phyloP scores from a whole-genome alignment of 2,797 vertebrate genomes.

The Pogonophryne albipinna region DNA sequence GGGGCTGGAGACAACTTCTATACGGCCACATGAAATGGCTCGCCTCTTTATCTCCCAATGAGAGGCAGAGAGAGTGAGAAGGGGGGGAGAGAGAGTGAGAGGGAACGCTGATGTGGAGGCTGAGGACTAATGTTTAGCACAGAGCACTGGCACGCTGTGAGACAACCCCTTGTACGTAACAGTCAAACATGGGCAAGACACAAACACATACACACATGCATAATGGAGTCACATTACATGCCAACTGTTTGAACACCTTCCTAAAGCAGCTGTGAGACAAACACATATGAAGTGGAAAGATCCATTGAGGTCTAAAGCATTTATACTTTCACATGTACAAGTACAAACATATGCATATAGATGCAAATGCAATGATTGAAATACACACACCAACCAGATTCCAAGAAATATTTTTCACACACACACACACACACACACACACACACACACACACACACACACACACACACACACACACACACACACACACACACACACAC shows the following conservation, averaged over 20 bases:
- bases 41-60: constrained; percentile 83
- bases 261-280: constrained; percentile 68
- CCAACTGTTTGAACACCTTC: constrained; percentile 70
- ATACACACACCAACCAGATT: constrained; percentile 51
- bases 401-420: constrained; percentile 49
- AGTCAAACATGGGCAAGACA: constrained; percentile 61
- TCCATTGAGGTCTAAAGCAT: constrained; percentile 56
- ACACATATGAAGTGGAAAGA: constrained; percentile 53
- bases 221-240: constrained; percentile 59
- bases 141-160: constrained; percentile 70
- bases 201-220: constrained; percentile 57
- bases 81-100: constrained; percentile 39
- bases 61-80: constrained; percentile 57
- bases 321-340: constrained; percentile 51
- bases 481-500: constrained; percentile 27
- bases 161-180: constrained; percentile 48
- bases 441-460: constrained; percentile 19
- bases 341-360: constrained; percentile 58
- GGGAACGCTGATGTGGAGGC: constrained; percentile 58
- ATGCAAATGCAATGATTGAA: constrained; percentile 59
- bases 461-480: constrained; percentile 19
- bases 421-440: constrained; percentile 40
- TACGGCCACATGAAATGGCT: constrained; percentile 80
- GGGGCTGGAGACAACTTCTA: constrained; percentile 79
- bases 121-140: constrained; percentile 65